Base-by-base conservation (phyloP, 2,888 invertebrate genomes). In the Sinotaia quadrata region DNA sequence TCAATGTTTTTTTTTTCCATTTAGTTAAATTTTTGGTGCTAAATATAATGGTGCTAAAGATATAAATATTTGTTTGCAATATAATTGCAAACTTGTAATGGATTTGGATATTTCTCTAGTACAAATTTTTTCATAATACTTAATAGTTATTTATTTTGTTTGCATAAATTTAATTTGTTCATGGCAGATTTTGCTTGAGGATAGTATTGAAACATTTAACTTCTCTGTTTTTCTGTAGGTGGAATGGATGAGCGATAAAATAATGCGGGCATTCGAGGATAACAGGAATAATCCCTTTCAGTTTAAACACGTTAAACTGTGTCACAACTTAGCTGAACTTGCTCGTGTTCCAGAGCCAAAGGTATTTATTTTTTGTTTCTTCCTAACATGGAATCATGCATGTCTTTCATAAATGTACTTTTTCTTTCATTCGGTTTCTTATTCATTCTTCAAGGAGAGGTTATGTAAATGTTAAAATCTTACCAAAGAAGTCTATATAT, bases 221-320 rank as follows among this genome's bases (percentile, higher is more conserved):
- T 12, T 41, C 18, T 41, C 18, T 18, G 18, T 18, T 41, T 41
- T 7, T 47, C 24, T 3, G 3, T 68, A 86, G 86, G 97, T 99
- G 78, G 99, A 99, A 89, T 99, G 98, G 99, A 99, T 99, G 99
- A 97, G 97, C 85, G 98, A 99, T 85, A 98, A 98, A 85, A 90
- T 99, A 51, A 96, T 98, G 91, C 92, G 96, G 68, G 80, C 87
- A 1, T 88, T 88, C 79, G 88, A 88, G 72, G 87, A 87, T 71
- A 82, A 84, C 76, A 78, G 88, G 41, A 87, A 85, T 74, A 98
- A 97, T 90, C 98, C 98, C 0, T 98, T 98, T 88, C 96, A 96
- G 66, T 94, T 98, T 74, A 94, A 95, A 74, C 95, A 98, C 89
- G 90, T 99, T 60, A 95, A 97, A 81, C 90, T 98, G 8, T 98